phyloP scores from a whole-genome alignment of 2,888 invertebrate genomes.

The Mallateleia sp. region DNA sequence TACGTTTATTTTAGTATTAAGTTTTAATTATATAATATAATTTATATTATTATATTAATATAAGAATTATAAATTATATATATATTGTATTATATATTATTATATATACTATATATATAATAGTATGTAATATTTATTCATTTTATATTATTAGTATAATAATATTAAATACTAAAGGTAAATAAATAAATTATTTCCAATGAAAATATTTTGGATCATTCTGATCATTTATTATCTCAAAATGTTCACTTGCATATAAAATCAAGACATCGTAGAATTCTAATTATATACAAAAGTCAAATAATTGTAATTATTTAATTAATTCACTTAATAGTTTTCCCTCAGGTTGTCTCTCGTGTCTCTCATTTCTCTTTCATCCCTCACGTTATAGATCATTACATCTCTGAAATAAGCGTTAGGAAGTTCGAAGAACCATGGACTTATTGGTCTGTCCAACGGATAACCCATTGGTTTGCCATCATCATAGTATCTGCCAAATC shows the following conservation, averaged over 20 bases:
- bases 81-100: no score
- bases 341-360: slow-evolving; percentile 17
- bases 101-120: no score
- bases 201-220: no score
- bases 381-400: slow-evolving; percentile 90
- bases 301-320: slow-evolving; percentile 30
- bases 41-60: no score
- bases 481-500: slow-evolving; percentile 88
- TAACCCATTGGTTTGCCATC: slow-evolving; percentile 91
- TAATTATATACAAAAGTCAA: slow-evolving; percentile 72
- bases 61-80: no score
- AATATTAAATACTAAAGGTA: no score
- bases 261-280: slow-evolving; percentile 28
- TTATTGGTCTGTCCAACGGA: slow-evolving; percentile 91
- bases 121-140: no score
- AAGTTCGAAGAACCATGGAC: slow-evolving; percentile 90
- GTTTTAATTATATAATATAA: no score
- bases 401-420: slow-evolving; percentile 92
- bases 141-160: no score
- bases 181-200: no score
- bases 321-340: slow-evolving; percentile 37
- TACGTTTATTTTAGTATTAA: no score
- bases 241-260: slow-evolving; percentile 65
- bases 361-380: slow-evolving; percentile 82
- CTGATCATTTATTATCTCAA: slow-evolving; percentile 70